Base-by-base conservation (phyloP, 2,888 invertebrate genomes). In the Gymnocheta viridis region DNA sequence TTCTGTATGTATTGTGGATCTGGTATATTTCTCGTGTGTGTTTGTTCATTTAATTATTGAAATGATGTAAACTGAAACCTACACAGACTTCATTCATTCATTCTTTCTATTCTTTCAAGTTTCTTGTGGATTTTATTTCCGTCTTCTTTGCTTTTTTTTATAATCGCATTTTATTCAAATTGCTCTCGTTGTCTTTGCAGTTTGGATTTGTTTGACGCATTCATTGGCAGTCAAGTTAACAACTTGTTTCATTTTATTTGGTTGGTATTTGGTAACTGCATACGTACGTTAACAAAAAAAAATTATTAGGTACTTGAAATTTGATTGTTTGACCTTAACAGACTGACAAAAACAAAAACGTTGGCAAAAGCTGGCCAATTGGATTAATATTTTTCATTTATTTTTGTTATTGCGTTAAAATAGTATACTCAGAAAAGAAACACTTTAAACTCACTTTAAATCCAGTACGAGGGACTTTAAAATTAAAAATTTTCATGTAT, bases 1-100 rank as follows among this genome's bases (percentile, higher is more conserved):
- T 74, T 69, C 17, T 32, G 14, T 0, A 24, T 14, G 9, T 19
- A 12, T 47, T 47, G 17, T 47, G n/a, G 12, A 38, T 56, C 62
- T 79, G 70, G 7, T 49, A 22, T 49, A 22, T 27, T 38, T 64
- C 27, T 19, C n/a, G 29, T 51, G n/a, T 24, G 14, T 17, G 27
- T 54, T 35, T 38, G 7, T 38, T 47, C 12, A 66, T 64, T 72
- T 51, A 73, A 22, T 54, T 19, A 54, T 54, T 76, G 35, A 70
- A 82, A 38, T 64, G 64, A 56, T 82, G 76, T 82, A 82, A 82
- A 76, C 69, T 69, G 38, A 82, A 70, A 76, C 82, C 76, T 64
- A 82, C 82, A 76, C 82, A 67, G 22, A 70, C 64, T 27, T 29
- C 56, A 7, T 29, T 56, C n/a, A n/a, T n/a, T n/a, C n/a, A n/a